A percentile compares a stretch with the other conserved stretches of the same genome.
Conservation (phyloP, 1,140 invertebrate genomes). For the Brachionus paranguensis region DNA sequence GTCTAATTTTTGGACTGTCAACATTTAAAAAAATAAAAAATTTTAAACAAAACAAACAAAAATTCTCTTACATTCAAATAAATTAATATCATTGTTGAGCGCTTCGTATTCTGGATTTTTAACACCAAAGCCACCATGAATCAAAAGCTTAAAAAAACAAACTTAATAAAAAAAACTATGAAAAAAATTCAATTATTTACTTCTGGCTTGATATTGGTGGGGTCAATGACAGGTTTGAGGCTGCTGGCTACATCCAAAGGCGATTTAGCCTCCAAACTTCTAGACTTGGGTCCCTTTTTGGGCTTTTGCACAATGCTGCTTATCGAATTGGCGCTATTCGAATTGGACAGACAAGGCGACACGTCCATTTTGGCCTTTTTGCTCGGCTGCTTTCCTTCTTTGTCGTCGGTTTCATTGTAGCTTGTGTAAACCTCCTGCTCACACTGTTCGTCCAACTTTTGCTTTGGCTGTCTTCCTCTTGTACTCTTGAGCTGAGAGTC, state of each 20-base stretch:
- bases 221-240: not conserved
- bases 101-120: slow-evolving; percentile 71
- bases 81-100: slow-evolving; percentile 34
- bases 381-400: not conserved
- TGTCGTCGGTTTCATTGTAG: slow-evolving; percentile 22
- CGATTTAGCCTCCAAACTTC: not conserved
- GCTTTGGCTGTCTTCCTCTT: not conserved
- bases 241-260: not conserved
- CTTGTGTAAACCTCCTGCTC: not conserved
- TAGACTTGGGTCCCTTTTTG: not conserved
- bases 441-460: not conserved
- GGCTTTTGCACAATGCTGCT: not conserved
- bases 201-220: not conserved
- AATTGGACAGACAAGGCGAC: not conserved
- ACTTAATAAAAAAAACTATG: not conserved
- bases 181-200: not conserved
- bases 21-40: too few relatives aligned
- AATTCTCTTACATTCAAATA: slow-evolving; percentile 16
- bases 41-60: not conserved
- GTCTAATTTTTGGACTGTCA: too few relatives aligned
- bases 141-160: slow-evolving; percentile 60
- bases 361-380: not conserved
- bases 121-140: slow-evolving; percentile 95
- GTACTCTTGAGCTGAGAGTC: not conserved
- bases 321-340: not conserved